Base-by-base conservation (phyloP, 2,888 invertebrate genomes). In the Alviniconcha strummeri region DNA sequence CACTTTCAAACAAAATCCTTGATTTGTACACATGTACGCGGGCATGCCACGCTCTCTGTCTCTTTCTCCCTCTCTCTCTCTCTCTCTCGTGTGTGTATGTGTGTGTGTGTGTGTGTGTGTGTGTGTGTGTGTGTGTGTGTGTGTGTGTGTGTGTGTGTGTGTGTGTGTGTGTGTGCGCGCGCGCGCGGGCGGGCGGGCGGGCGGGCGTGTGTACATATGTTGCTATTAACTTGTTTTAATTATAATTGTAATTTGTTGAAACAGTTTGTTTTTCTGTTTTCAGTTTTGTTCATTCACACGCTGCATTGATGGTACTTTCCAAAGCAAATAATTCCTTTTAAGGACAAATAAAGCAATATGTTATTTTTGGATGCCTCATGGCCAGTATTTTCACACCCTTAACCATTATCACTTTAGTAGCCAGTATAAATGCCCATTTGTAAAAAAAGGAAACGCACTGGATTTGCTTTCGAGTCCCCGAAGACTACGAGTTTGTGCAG, bases 111-210 rank as follows among this genome's bases (percentile, higher is more conserved):
- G 72, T 13, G 72, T 72, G 72, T 72, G 72, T 13, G 72, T 72
- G 72, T 13, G 72, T 72, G 72, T 72, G 72, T 13, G 72, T 72
- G 72, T 72, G 72, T 72, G 72, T 36, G 72, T 72, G 72, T 72
- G 72, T 72, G 72, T 72, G 72, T 72, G 72, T 13, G 72, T 72
- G 72, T 13, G 72, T 72, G 72, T 36, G 72, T 72, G 72, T 72
- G 72, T 72, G 72, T 72, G 72, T 72, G 72, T 72, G 72, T 72
- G 72, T 72, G 72, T 36, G 72, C 8, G 72, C 36, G 72, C 36
- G 19, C 36, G 72, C 36, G 72, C 19, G 72, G 5, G 72, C 19
- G 19, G 36, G 72, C 19, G 52, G 19, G 72, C 19, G 72, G 5
- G 72, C 19, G 19, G 36, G 72, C 19, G 52, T 72, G 72, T 72